Evolutionary conservation across 1,140 invertebrate species (phyloP), one percentile per base, ranked within the genome.

Genomic region (Drosophila bipectinata): DNA sequence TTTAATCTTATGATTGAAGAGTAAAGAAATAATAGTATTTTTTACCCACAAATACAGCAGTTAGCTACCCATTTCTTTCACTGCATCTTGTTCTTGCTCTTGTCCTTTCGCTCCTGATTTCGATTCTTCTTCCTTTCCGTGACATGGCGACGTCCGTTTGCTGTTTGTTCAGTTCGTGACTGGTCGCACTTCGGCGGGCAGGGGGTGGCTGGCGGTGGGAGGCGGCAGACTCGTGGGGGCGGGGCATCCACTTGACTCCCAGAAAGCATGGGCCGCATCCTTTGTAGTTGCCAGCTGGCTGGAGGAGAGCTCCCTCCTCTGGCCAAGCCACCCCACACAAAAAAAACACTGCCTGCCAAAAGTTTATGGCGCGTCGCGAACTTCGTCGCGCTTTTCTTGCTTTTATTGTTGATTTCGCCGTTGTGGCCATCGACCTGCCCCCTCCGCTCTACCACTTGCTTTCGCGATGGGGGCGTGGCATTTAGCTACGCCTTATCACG

Each of bases 281-380:
- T 73, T 79, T 74, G 68, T 67, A 68, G 48, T 21, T 51, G 32
- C 30, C 57, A 66, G 32, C 10, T 24, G 9, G 18, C 39, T 62
- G 8, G 44, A 26, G n/a, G 44, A 26, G n/a, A 12, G 34, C 10
- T 5, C 21, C 26, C 26, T 5, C 4, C 4, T 28, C 0, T 4
- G 5, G 4, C 26, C 26, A 5, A 6, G 5, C 4, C 26, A 5
- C 26, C 26, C 26, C 26, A 6, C 4, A 28, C 2, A 28, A 28
- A 28, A 21, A 15, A 69, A 32, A 66, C 34, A 21, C 49, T 59
- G 75, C 55, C 76, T 79, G 77, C 77, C 77, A 77, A 85, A 85
- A 85, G 81, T 85, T 85, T 85, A 85, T 77, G 77, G 77, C 73
- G 69, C 77, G 73, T 80, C 72, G 81, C 63, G 61, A 75, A 74